Percentiles rank a stretch among this genome's conserved stretches.
These are phyloP conservation scores for Mesocentrotus franciscanus DNA, from an alignment of 53 echinoderm and acorn worm species.

Conservation along the genomic window DNA sequence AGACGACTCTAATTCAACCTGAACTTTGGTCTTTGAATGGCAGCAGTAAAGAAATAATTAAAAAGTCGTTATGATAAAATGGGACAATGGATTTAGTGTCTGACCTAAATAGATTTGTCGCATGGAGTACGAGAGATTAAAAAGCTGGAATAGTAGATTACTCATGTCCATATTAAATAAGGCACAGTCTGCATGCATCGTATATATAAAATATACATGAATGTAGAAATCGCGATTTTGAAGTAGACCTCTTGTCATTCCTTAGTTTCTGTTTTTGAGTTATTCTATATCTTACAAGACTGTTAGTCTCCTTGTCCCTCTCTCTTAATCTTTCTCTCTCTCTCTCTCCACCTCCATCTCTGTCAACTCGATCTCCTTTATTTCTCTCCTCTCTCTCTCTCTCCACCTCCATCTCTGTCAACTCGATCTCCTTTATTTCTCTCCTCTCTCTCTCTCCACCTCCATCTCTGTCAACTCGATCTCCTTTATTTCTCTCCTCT, in stretches of 20 bases:
- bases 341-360: neutral
- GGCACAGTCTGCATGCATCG: conserved; percentile 18
- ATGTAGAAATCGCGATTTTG: neutral
- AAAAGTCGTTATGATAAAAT: conserved; percentile 41
- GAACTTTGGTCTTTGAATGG: conserved; percentile 52
- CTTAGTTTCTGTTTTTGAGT: neutral
- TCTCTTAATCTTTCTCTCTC: neutral
- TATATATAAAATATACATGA: conserved; percentile 10
- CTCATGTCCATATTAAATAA: conserved; percentile 14
- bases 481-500: neutral
- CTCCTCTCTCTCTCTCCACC: too few relatives aligned
- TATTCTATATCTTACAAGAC: neutral
- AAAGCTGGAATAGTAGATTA: conserved; percentile 3
- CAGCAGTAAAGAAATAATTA: conserved; percentile 26
- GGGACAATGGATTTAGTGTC: conserved; percentile 53
- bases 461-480: neutral
- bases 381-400: neutral
- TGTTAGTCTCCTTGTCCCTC: neutral
- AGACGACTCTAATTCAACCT: conserved; percentile 7
- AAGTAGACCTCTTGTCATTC: neutral
- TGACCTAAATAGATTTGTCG: conserved; percentile 39
- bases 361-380: neutral
- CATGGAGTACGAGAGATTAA: neutral
- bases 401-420: too few relatives aligned
- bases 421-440: too few relatives aligned